Evolutionary conservation across 2,797 vertebrate genomes (phyloP).

Genomic region (Manis crassicaudata): DNA sequence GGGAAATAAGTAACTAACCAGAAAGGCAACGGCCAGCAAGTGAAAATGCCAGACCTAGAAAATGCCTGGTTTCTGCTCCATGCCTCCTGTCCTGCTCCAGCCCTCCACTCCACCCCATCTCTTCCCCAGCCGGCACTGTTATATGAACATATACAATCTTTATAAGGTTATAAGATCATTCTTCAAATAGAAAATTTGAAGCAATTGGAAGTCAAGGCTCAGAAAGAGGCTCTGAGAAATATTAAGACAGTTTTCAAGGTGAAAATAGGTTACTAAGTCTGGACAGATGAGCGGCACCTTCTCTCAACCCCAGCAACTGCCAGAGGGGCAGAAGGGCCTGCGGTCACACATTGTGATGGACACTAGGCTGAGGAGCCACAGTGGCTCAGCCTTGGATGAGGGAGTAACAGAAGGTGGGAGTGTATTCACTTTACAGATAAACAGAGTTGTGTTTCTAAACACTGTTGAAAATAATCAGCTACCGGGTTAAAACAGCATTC

Average conservation of each 20-base stretch:
- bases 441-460: background rate
- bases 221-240: background rate
- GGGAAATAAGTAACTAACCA: conserved; percentile 6
- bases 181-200: conserved; percentile 16
- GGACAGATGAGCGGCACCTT: background rate
- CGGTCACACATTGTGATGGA: no score
- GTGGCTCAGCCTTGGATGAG: background rate
- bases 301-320: background rate
- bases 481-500: background rate
- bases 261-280: background rate
- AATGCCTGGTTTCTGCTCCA: background rate
- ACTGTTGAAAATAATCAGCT: background rate
- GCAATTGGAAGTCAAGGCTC: background rate
- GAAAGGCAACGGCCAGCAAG: conserved; percentile 24
- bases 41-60: conserved; percentile 21
- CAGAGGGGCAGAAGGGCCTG: background rate
- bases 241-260: conserved; percentile 11
- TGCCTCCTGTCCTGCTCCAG: background rate
- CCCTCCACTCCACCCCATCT: background rate
- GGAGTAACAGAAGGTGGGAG: background rate
- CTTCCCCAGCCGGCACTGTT: background rate
- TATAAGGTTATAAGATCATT: background rate
- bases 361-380: background rate
- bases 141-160: background rate
- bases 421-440: background rate